Evolutionary conservation across 2,888 invertebrate species (phyloP), one percentile per base, ranked within the genome.

Genomic region (Cheilosia vulpina): DNA sequence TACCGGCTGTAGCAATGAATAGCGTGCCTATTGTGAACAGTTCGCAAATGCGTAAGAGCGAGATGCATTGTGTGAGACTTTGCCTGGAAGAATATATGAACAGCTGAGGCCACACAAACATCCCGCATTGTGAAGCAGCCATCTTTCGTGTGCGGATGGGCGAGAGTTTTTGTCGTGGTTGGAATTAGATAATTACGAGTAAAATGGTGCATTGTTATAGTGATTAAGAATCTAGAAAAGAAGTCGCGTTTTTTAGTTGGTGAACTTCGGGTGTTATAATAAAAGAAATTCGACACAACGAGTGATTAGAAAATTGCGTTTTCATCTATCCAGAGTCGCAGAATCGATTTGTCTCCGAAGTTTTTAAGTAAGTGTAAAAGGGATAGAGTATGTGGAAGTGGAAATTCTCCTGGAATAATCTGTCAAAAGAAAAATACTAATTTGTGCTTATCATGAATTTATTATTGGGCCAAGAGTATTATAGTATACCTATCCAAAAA

Each of bases 51-150:
- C 1, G 60, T 11, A 21, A 53, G 84, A 85, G 71, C 2, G 80
- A 65, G 76, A 80, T 47, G 43, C 19, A 68, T 31, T 15, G 41
- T 41, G 57, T 72, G 53, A 24, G 24, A n/a, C 6, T 31, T 55
- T 34, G 27, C 17, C 62, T 71, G 79, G 71, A 76, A 76, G 66
- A 76, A 76, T 87, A 87, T 87, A 87, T 87, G 81, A 87, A 87
- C 87, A 87, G 87, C 87, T 87, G 87, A 55, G 76, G 68, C 57
- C 41, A 72, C 60, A 17, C 45, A 50, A 52, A 50, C 55, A 11
- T 68, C 41, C 57, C 34, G 68, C 87, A 87, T 87, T 87, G 87
- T 87, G 75, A 80, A 65, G 62, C 58, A 50, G 62, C 66, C 80
- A 60, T 63, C 52, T 78, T 58, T 75, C 47, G 60, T 66, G 76